Conservation (phyloP, 2,113 vertebrate species). For the Salvelinus alpinus region DNA sequence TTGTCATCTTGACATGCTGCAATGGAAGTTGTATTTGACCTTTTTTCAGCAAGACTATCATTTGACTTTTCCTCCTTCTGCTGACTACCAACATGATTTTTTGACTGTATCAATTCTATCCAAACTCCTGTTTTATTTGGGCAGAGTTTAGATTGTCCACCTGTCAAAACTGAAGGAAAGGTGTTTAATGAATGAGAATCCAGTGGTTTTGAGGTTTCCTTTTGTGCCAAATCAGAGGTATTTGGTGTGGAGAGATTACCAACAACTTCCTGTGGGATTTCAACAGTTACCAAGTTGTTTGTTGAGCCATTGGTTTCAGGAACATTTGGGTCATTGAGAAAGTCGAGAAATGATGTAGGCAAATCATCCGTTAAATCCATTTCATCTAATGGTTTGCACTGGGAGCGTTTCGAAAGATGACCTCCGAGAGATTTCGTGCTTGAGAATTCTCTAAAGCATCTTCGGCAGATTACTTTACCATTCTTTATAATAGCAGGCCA, state of each 20-base stretch:
- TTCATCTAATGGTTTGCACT: constrained; percentile 92
- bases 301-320: constrained; percentile 62
- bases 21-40: constrained; percentile 23
- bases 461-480: constrained; percentile 96
- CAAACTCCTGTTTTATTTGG: not conserved
- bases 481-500: constrained; percentile 98
- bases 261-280: constrained; percentile 66
- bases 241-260: constrained; percentile 59
- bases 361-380: constrained; percentile 88
- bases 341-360: constrained; percentile 89
- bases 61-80: not conserved
- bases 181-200: constrained; percentile 47
- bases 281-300: constrained; percentile 64
- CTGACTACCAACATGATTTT: no score
- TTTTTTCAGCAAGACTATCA: constrained; percentile 53
- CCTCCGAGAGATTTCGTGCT: constrained; percentile 97
- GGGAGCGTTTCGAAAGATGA: constrained; percentile 93
- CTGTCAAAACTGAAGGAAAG: constrained; percentile 25
- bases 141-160: constrained; percentile 45
- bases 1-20: constrained; percentile 76
- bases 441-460: constrained; percentile 95
- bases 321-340: constrained; percentile 84
- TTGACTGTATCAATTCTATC: no score
- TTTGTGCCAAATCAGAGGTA: constrained; percentile 55
- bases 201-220: constrained; percentile 59